These are phyloP conservation scores for Umimayanthus chanpuru DNA, from an alignment of 92 coral and sea anemone genomes.

Conservation along the genomic window DNA sequence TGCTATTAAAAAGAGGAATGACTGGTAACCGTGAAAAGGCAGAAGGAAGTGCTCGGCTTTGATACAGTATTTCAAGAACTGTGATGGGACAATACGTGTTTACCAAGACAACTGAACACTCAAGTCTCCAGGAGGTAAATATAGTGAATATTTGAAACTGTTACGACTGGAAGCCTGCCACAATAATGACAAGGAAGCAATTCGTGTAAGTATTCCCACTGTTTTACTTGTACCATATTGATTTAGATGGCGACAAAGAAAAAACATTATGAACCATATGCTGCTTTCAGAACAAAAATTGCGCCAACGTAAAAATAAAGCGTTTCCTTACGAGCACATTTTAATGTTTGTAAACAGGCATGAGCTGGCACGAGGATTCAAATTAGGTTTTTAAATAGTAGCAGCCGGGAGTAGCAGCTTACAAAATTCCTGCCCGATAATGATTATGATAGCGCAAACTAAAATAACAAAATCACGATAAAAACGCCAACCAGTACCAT, in stretches of 20 bases:
- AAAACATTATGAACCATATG: not conserved
- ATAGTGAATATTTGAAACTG: slow-evolving; percentile 44
- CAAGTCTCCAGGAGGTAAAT: slow-evolving; percentile 12
- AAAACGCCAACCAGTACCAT: no score
- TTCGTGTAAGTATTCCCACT: not conserved
- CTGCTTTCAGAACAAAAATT: not conserved
- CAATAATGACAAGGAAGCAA: no score
- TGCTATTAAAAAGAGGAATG: no score
- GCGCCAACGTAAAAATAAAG: not conserved
- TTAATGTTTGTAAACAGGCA: not conserved
- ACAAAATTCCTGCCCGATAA: no score
- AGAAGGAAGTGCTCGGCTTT: no score
- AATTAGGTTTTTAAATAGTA: not conserved
- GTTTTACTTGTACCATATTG: not conserved
- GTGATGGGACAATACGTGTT: no score
- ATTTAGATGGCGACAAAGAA: not conserved
- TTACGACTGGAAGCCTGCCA: no score
- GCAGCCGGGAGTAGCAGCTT: no score
- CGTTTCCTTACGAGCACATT: not conserved
- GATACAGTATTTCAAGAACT: no score
- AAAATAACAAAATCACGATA: no score
- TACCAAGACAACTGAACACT: not conserved
- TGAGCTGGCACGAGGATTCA: not conserved
- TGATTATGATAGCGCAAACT: no score
- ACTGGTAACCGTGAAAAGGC: no score